Percentiles rank a stretch among this genome's conserved stretches.
Conservation (phyloP, 1,140 invertebrate genomes). For the Phymorhynchus buccinoides region DNA sequence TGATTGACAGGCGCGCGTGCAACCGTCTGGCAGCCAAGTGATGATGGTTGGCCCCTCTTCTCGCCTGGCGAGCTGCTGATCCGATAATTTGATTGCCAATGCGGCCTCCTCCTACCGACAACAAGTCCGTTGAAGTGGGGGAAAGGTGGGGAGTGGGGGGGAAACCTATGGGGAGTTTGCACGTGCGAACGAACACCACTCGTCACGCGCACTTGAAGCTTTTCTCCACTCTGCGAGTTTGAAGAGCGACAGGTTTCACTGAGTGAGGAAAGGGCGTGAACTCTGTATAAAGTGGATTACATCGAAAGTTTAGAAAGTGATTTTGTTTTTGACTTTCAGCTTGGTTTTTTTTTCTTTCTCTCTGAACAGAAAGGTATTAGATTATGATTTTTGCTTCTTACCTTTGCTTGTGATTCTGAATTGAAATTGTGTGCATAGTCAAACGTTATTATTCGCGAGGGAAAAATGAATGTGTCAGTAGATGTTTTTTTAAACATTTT, state of each 20-base stretch:
- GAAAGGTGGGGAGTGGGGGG: background rate
- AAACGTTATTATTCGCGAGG: background rate
- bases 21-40: background rate
- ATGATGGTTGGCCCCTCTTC: constrained; percentile 9
- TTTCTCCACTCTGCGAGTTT: constrained; percentile 3
- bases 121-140: background rate
- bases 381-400: background rate
- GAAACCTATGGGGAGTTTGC: too few relatives aligned
- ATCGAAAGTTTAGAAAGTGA: too few relatives aligned
- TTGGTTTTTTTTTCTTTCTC: too few relatives aligned
- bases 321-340: too few relatives aligned
- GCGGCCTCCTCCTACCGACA: background rate
- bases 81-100: constrained; percentile 33
- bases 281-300: too few relatives aligned
- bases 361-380: too few relatives aligned
- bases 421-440: background rate
- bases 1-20: background rate
- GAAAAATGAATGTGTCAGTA: too few relatives aligned
- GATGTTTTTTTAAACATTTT: too few relatives aligned
- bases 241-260: too few relatives aligned
- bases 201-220: constrained; percentile 15
- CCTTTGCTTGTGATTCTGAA: background rate
- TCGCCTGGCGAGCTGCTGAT: constrained; percentile 11
- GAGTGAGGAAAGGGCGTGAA: constrained; percentile 5
- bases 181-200: background rate